Conservation (phyloP, 2,888 invertebrate species). For the Polyommatus icarus region DNA sequence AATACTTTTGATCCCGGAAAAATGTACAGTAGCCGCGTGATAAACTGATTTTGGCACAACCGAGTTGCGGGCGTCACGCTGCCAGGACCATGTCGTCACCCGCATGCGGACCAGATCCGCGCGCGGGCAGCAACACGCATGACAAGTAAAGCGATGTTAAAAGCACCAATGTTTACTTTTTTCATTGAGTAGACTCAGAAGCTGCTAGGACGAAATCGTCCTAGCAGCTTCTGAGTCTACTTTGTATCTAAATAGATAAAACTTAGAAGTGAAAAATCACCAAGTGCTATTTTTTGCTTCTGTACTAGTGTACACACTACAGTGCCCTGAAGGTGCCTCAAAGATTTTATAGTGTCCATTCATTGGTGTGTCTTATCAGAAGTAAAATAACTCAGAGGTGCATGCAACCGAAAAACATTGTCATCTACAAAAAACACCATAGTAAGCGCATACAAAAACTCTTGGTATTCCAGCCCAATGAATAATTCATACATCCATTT, state of each 20-base stretch:
- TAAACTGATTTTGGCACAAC: too few relatives aligned
- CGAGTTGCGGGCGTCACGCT: too few relatives aligned
- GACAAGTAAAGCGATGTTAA: neutral
- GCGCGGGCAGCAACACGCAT: too few relatives aligned
- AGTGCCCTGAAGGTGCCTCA: neutral
- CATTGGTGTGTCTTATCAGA: too few relatives aligned
- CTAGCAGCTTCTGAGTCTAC: too few relatives aligned
- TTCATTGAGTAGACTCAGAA: neutral
- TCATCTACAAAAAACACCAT: neutral
- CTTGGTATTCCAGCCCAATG: constrained; percentile 19
- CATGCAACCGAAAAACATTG: neutral
- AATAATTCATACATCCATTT: constrained; percentile 37
- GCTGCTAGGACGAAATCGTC: neutral
- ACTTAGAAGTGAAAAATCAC: too few relatives aligned
- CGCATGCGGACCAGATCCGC: too few relatives aligned
- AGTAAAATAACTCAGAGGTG: neutral
- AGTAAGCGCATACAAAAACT: neutral
- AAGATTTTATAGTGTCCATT: neutral
- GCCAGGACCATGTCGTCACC: too few relatives aligned
- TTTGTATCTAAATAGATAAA: too few relatives aligned
- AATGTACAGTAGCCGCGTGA: too few relatives aligned
- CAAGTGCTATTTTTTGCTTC: neutral
- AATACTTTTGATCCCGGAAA: too few relatives aligned
- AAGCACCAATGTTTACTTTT: neutral
- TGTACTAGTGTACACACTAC: too few relatives aligned